Base-by-base conservation (phyloP, 2,888 invertebrate genomes). In the Stenoptilia bipunctidactyla region DNA sequence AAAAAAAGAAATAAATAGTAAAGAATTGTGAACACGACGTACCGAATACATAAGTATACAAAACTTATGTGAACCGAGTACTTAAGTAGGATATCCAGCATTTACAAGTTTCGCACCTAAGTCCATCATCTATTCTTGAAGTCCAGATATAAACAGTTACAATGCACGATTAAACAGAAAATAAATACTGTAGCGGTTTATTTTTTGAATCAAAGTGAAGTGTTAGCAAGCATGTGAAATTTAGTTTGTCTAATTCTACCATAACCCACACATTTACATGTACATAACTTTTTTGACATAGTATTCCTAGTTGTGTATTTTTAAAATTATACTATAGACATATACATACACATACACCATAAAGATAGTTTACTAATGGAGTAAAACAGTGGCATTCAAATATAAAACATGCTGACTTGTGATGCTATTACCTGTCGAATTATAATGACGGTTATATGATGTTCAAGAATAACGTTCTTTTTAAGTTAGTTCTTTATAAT, bases 51-150 rank as follows among this genome's bases (percentile, higher is more conserved):
- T n/a, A n/a, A n/a, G n/a, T n/a, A n/a, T n/a, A n/a, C n/a, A n/a
- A n/a, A n/a, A n/a, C n/a, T n/a, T n/a, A n/a, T n/a, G n/a, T n/a
- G n/a, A n/a, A n/a, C n/a, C n/a, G n/a, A n/a, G n/a, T n/a, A n/a
- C n/a, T 51, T 46, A 58, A 56, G 9, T 34, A 13, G 37, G 38
- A 57, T 59, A 56, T 56, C 55, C 66, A 76, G 82, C 74, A 80
- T 82, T 75, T 82, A 82, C 80, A 82, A 58, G 52, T 51, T 64
- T 66, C 66, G 77, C 79, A 75, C 76, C 75, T 75, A 69, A 62
- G 51, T 69, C 75, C 80, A 74, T 71, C 66, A 71, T 83, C 72
- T 83, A 83, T 83, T 82, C 80, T 83, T 83, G 83, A 83, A 83
- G 83, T 83, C 83, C 83, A 80, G 66, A 60, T 66, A 60, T 72